These are phyloP conservation scores for Pygmarrhopalites habei DNA, from an alignment of 1,140 invertebrate genomes.

Conservation along the genomic window DNA sequence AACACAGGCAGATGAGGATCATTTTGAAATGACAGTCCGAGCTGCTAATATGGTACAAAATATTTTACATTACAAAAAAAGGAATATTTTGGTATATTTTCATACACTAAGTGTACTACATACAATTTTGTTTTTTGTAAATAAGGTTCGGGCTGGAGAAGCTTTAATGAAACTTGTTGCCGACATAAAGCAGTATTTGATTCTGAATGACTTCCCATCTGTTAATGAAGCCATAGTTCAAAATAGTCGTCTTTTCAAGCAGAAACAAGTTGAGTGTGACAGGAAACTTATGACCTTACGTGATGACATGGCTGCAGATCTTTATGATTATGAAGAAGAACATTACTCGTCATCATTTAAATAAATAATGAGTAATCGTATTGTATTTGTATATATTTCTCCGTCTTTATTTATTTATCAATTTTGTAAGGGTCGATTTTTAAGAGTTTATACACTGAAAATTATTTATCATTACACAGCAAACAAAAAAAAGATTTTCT, in stretches of 20 bases:
- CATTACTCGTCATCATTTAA: slow-evolving; percentile 94
- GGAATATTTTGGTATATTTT: too few relatives aligned
- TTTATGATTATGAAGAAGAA: slow-evolving; percentile 95
- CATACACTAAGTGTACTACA: too few relatives aligned
- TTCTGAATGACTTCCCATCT: slow-evolving; percentile 93
- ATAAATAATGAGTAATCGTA: slow-evolving; percentile 41
- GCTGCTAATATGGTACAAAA: slow-evolving; percentile 85
- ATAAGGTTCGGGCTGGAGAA: slow-evolving; percentile 82
- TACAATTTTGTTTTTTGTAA: too few relatives aligned
- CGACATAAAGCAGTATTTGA: slow-evolving; percentile 93
- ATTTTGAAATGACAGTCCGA: slow-evolving; percentile 93
- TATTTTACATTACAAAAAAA: too few relatives aligned
- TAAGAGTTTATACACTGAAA: too few relatives aligned
- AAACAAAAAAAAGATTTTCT: too few relatives aligned
- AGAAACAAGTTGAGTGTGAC: slow-evolving; percentile 85
- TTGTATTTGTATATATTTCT: too few relatives aligned
- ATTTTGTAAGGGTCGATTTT: too few relatives aligned
- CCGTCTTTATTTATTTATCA: too few relatives aligned
- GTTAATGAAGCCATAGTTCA: slow-evolving; percentile 91
- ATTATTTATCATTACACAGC: too few relatives aligned
- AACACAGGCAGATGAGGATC: slow-evolving; percentile 88
- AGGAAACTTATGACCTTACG: slow-evolving; percentile 82
- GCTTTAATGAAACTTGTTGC: slow-evolving; percentile 92
- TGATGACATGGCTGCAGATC: slow-evolving; percentile 89
- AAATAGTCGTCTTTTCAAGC: slow-evolving; percentile 79